Base-by-base conservation (phyloP, 2,797 vertebrate genomes). In the Gymnoscopelus microlampas region DNA sequence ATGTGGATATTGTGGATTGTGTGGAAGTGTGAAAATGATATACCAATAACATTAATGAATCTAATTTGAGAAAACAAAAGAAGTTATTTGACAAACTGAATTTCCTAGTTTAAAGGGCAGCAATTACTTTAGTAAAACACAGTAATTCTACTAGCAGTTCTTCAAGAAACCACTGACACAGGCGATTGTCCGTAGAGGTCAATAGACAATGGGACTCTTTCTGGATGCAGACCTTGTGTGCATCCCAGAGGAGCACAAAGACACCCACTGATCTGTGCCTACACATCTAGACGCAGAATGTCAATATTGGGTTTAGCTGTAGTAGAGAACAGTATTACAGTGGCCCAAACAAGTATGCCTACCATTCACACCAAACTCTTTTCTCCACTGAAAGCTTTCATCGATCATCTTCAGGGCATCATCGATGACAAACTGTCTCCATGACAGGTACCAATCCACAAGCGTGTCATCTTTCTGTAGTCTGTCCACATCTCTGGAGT, bases 341-440 rank as follows among this genome's bases (percentile, higher is more conserved):
- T 29, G 0, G 4, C 1, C 11, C 24, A 11, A 35, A 13, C 1
- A 24, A 5, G n/a, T 11, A 2, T 10, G 56, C 94, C 90, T 94
- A 99, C 98, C 97, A 66, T 98, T 96, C 67, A 99, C 70, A 4
- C 89, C 82, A 68, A 91, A 95, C 4, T 99, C 97, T 76, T 96
- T 99, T 60, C 97, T 96, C 97, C 97, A 99, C 39, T 95, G 96
- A 65, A 99, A 89, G 85, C 98, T 99, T 71, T 98, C 97, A 85
- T 98, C 96, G 4, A 98, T 96, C 97, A 99, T 99, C 91, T 98
- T 99, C 78, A 99, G 79, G 1, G 97, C 86, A 56, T 99, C 97
- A 1, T 98, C 97, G 24, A 97, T 73, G 14, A 93, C 85, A 78
- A 93, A 91, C 0, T 94, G 81, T 81, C 96, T 94, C 97, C 97